Percentiles rank a stretch among this genome's conserved stretches.
Conservation (phyloP, 2,113 vertebrate species). For the Alaudala cheleensis region DNA sequence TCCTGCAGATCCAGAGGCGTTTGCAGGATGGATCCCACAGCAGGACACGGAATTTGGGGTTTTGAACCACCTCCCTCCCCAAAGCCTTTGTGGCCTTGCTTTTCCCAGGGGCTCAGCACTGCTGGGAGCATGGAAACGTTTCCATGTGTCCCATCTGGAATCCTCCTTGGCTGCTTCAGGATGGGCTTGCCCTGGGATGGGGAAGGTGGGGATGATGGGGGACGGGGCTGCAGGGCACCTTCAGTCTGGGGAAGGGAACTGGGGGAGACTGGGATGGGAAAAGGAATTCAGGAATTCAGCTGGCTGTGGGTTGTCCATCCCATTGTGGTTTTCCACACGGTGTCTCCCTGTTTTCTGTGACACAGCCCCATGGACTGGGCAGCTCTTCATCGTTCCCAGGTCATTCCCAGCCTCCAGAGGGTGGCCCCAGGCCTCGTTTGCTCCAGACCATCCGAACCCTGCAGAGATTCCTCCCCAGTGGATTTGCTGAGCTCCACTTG, state of each 20-base stretch:
- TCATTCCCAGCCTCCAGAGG: background rate
- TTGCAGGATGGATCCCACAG: background rate
- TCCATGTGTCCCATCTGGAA: background rate
- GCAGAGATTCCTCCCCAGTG: background rate
- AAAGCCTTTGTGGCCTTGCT: background rate
- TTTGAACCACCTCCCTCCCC: background rate
- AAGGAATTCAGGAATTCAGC: background rate
- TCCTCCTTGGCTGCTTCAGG: background rate
- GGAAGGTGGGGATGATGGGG: background rate
- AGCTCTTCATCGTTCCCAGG: background rate
- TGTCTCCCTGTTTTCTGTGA: background rate
- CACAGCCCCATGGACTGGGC: background rate
- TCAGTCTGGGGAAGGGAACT: background rate
- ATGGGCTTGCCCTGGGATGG: background rate
- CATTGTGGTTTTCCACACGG: background rate
- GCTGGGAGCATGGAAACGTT: background rate
- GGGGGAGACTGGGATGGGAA: background rate
- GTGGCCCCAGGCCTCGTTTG: background rate
- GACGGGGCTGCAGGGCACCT: rapidly evolving
- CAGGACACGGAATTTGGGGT: background rate
- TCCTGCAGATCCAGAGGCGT: background rate
- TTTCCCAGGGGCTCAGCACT: background rate
- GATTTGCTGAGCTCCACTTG: background rate
- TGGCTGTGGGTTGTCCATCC: background rate
- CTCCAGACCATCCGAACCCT: background rate